Percentiles rank a stretch among this genome's conserved stretches.
Conservation (phyloP, 2,113 vertebrate genomes). For the Cololabis saira region DNA sequence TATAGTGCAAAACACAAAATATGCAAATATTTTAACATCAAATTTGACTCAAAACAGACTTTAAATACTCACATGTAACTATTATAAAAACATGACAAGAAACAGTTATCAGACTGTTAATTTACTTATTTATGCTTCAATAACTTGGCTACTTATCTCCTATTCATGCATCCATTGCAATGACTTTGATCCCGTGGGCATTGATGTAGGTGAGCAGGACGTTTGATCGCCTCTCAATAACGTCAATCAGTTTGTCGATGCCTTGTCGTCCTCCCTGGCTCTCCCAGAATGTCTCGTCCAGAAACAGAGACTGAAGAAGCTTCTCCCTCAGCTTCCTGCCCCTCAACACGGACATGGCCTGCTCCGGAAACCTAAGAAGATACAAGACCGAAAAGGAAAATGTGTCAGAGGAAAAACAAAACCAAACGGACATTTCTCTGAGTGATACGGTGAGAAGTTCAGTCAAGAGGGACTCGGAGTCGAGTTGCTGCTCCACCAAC, state of each 20-base stretch:
- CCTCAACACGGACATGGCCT: constrained; percentile 88
- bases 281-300: constrained; percentile 94
- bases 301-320: constrained; percentile 95
- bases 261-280: constrained; percentile 94
- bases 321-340: constrained; percentile 89
- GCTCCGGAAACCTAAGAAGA: constrained; percentile 87
- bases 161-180: constrained; percentile 87
- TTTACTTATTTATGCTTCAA: neutral
- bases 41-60: too few relatives aligned
- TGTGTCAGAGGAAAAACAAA: neutral
- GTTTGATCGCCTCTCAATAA: constrained; percentile 89
- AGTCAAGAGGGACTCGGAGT: too few relatives aligned
- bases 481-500: too few relatives aligned
- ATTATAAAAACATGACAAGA: neutral
- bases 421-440: neutral
- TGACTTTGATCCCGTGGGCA: constrained; percentile 87
- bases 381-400: neutral
- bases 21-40: too few relatives aligned
- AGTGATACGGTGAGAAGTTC: too few relatives aligned
- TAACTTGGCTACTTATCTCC: neutral
- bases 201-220: constrained; percentile 94
- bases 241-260: constrained; percentile 95
- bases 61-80: too few relatives aligned
- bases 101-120: neutral
- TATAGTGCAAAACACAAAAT: too few relatives aligned